phyloP scores from a whole-genome alignment of 2,888 invertebrate genomes.

The Metellina segmentata region DNA sequence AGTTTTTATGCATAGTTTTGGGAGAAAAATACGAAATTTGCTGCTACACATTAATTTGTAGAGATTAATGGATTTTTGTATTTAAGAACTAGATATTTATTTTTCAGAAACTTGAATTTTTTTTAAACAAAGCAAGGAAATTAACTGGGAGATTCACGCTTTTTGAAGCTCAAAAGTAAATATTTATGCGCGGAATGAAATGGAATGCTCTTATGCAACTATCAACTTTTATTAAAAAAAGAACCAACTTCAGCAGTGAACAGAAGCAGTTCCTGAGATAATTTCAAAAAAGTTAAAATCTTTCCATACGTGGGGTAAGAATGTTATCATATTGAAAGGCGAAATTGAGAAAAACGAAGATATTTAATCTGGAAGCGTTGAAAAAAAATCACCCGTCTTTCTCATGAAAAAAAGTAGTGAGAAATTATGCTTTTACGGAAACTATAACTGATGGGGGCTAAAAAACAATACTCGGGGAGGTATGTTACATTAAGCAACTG shows the following conservation, averaged over 20 bases:
- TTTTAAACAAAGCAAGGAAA: no score
- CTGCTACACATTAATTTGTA: no score
- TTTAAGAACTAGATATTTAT: no score
- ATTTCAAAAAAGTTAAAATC: background rate
- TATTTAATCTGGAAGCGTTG: background rate
- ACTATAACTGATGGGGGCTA: background rate
- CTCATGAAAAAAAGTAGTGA: background rate
- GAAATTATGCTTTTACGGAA: background rate
- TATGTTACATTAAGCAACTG: background rate
- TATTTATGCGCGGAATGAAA: no score
- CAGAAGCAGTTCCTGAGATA: background rate
- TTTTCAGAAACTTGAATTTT: no score
- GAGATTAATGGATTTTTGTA: no score
- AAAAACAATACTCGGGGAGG: background rate
- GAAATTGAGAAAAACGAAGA: background rate
- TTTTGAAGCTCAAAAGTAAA: no score
- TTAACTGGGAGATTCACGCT: no score
- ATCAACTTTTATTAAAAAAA: no score
- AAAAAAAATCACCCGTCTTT: background rate
- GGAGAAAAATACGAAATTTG: no score
- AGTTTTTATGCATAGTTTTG: no score
- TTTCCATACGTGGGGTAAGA: background rate
- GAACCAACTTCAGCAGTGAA: background rate
- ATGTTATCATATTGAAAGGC: background rate
- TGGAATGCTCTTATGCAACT: no score